These are phyloP conservation scores for Hemibagrus wyckioides DNA, from an alignment of 2,113 vertebrate species.

Conservation along the genomic window DNA sequence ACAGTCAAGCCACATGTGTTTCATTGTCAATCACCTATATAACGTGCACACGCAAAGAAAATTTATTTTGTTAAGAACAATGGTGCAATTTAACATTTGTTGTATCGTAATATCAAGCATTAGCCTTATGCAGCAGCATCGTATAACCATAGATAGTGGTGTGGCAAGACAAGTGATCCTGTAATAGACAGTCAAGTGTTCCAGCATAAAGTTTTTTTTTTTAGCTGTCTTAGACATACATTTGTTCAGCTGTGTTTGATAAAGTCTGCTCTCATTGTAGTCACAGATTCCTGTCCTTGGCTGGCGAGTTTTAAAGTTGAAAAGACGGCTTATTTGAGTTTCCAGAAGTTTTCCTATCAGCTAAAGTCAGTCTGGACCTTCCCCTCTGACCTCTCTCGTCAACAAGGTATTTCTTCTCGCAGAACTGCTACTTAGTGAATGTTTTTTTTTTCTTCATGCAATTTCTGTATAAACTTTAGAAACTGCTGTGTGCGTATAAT, in stretches of 20 bases:
- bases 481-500: background rate
- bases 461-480: background rate
- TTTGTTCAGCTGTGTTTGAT: background rate
- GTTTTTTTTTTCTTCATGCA: background rate
- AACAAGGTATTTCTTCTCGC: background rate
- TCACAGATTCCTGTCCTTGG: background rate
- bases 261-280: background rate
- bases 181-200: background rate
- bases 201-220: background rate
- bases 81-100: background rate
- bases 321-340: background rate
- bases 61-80: background rate
- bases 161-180: background rate
- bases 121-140: too few species aligned
- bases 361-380: background rate
- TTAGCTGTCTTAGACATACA: background rate
- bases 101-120: background rate
- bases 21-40: background rate
- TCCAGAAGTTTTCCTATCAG: background rate
- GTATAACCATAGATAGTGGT: background rate
- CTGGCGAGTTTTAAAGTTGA: background rate
- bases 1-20: background rate
- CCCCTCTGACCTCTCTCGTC: background rate
- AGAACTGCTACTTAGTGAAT: background rate
- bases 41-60: background rate